Base-by-base conservation (phyloP, 2,113 vertebrate genomes). In the Odocoileus hemionus region DNA sequence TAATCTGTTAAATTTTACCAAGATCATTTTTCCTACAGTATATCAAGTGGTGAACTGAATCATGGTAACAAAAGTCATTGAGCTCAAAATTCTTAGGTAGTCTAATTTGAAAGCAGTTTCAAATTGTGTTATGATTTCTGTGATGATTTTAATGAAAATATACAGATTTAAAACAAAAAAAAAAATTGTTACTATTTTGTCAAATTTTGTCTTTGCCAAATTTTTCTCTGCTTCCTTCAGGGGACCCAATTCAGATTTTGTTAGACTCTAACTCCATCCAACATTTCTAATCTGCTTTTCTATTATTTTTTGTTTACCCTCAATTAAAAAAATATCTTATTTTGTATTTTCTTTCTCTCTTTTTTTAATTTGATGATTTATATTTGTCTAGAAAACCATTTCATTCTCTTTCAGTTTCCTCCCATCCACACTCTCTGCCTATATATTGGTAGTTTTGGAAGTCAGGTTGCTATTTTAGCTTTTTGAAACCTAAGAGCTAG, bases 71-170 rank as follows among this genome's bases (percentile, higher is more conserved):
- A 50, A 57, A 83, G 60, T 12, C 82, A 39, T 58, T 79, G n/a
- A 67, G 3, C 0, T 90, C 90, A 64, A 21, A 70, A 70, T 3
- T 67, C 3, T 78, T 50, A 86, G 50, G 30, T 47, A 50, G 54
- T 74, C 21, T 78, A 47, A 57, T 64, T 39, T 78, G 55, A 76
- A 95, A 86, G 28, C 16, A 36, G 8, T 60, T 87, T 83, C 33
- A 90, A 84, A 89, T 55, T 89, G 64, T 76, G 28, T 84, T 90
- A 30, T 95, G 70, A 79, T 70, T 95, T 93, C 39, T 90, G 60
- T 80, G 86, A 97, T 30, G n/a, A 90, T 36, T 84, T 78, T 80
- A 52, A 60, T 60, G 54, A 82, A 93, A 90, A 19, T 28, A 61
- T 9, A 57, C 39, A 39, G 57, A 52, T 3, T 33, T 50, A 87